A percentile compares a stretch with the other conserved stretches of the same genome.
These are phyloP conservation scores for Xenopus petersii DNA, from an alignment of 2,797 vertebrate species.

Conservation along the genomic window DNA sequence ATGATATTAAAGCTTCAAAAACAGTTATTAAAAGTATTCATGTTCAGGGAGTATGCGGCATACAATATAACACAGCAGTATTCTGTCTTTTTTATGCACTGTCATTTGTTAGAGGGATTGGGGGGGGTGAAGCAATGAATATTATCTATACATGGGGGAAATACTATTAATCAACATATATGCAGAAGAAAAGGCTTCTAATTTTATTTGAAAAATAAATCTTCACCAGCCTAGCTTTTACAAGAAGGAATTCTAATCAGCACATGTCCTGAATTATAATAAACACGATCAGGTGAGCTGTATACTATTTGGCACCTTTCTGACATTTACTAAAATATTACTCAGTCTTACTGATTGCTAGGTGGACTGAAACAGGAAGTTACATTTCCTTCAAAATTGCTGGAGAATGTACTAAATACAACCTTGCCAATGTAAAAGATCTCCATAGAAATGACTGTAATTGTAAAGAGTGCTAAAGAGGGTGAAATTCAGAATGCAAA, in stretches of 20 bases:
- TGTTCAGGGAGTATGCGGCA: background rate
- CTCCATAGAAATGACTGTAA: constrained; percentile 4
- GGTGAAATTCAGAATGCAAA: constrained; percentile 14
- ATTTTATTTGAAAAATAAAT: background rate
- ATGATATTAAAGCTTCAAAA: constrained; percentile 4
- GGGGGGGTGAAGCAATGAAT: background rate
- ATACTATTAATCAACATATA: constrained; percentile 1
- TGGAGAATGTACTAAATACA: background rate
- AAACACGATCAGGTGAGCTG: background rate
- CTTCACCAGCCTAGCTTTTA: background rate
- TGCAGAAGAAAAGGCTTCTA: background rate
- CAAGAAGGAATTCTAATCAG: background rate
- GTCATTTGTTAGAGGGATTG: background rate
- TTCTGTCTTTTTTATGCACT: constrained; percentile 7
- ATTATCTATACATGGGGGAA: constrained; percentile 5
- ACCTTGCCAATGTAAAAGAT: constrained; percentile 1
- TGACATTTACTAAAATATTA: background rate
- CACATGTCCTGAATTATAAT: background rate
- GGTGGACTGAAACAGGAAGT: background rate
- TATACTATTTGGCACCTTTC: background rate
- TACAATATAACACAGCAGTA: constrained; percentile 1
- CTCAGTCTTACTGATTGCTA: background rate
- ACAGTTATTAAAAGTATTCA: background rate
- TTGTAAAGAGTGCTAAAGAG: constrained; percentile 2
- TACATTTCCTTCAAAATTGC: background rate